Base-by-base conservation (phyloP, 2,888 invertebrate species). In the Chrysolina americana region DNA sequence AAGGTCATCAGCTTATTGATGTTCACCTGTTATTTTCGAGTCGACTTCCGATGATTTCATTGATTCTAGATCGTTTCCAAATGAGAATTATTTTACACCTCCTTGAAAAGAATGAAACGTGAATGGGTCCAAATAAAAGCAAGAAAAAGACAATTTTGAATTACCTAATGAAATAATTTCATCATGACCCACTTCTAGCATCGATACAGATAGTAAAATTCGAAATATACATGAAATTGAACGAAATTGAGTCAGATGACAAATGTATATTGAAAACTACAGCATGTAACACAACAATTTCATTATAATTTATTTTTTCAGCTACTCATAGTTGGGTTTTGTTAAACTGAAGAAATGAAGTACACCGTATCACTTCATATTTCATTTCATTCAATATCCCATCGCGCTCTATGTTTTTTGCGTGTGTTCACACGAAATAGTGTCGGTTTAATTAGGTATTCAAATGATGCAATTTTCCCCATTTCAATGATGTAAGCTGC, bases 381-480 rank as follows among this genome's bases (percentile, higher is more conserved):
- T 53, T 21, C 21, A 53, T 44, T 44, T 1, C 5, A 44, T 44
- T 62, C 23, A 11, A 64, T 41, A n/a, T 44, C 44, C 11, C 21
- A 64, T 64, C 11, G 64, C 41, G 41, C 5, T 36, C n/a, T 36
- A 13, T 21, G 41, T 64, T 44, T 36, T 28, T 64, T 9, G 8
- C 44, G 21, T 21, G 21, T 53, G 53, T 53, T 53, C 53, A 53
- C 53, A 53, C 21, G 53, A 53, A 53, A n/a, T n/a, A n/a, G n/a
- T n/a, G n/a, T n/a, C n/a, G n/a, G n/a, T n/a, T n/a, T 53, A 53
- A 53, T 53, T 47, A 48, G 15, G 10, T 36, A 65, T 65, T 65
- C 65, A 65, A 48, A 65, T 65, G 23, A 19, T 9, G 66, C 17
- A 50, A 66, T 23, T n/a, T 47, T 65, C 48, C 47, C 23, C 47